Base-by-base conservation (phyloP, 2,888 invertebrate genomes). In the Corbicula japonica region DNA sequence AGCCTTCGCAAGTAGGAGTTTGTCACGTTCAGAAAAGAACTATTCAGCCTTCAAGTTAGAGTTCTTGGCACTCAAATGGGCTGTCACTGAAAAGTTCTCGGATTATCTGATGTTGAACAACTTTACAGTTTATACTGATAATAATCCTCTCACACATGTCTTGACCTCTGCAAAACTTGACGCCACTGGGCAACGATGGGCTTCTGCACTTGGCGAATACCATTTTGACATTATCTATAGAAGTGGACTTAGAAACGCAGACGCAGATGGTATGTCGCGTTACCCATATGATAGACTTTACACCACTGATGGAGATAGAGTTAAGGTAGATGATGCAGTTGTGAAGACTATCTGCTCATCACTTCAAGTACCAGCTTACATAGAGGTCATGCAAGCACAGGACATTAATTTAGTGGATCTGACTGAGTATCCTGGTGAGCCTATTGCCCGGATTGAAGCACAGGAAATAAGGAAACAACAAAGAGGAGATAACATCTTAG, bases 31-130 rank as follows among this genome's bases (percentile, higher is more conserved):
- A 4, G 61, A 70, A 34, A 26, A 21, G 18, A 70, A 70, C 15
- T 69, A 56, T 23, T 18, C 28, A 15, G 69, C 69, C 6, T 69
- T 30, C 26, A 69, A 69, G 30, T 21, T 69, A 5, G 58, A 69
- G 38, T 69, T 69, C 10, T 28, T 58, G 18, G 54, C 68, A 1
- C 26, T 68, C 3, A 65, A 65, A 50, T 65, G 32, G 65, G 50
- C 65, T 5, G 52, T 65, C 2, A 65, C 65, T 5, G 52, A 65
- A 21, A 65, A 65, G n/a, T 50, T 65, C 21, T 3, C 26, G 12
- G 66, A 66, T 28, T 52, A 54, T 38, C 21, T 66, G n/a, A 18
- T 8, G 23, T 12, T 28, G n/a, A 54, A 52, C 21, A 23, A 44
- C 10, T 62, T 62, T 30, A 46, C 30, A n/a, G 62, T 46, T 6